Conservation (phyloP, 2,113 vertebrate genomes). For the Lasiurus borealis region DNA sequence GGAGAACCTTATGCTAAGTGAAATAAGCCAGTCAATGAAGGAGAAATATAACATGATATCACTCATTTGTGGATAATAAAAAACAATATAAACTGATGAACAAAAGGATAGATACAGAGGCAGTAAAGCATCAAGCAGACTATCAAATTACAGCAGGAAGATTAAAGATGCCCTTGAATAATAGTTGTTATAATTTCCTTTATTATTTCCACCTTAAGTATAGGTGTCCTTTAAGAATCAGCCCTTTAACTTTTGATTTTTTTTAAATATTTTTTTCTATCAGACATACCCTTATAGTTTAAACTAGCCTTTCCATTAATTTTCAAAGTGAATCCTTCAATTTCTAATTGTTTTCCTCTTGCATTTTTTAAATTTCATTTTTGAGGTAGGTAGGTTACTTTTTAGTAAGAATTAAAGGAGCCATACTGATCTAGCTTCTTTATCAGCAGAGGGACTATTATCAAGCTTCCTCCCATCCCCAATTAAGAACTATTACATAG, state of each 20-base stretch:
- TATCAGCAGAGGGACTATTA: not conserved
- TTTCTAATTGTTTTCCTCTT: not conserved
- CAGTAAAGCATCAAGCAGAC: no score
- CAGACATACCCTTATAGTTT: not conserved
- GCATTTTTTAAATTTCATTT: not conserved
- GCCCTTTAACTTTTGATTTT: not conserved
- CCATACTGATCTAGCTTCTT: not conserved
- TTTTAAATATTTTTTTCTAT: not conserved
- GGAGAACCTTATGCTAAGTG: no score
- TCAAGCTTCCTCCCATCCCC: not conserved
- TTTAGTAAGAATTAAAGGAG: not conserved
- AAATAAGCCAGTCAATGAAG: no score
- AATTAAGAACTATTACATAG: not conserved
- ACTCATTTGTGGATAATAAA: not conserved
- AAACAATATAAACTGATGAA: no score
- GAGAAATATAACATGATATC: no score
- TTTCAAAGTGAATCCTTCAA: not conserved
- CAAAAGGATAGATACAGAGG: no score
- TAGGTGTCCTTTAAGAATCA: not conserved
- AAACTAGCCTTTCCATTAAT: not conserved
- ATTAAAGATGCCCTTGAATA: not conserved
- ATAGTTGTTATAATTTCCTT: not conserved
- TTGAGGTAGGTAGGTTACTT: no score
- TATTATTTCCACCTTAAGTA: not conserved
- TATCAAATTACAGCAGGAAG: no score